Evolutionary conservation across 2,113 vertebrate species (phyloP), one percentile per base, ranked within the genome.

Genomic region (Cricetomys ansorgei): DNA sequence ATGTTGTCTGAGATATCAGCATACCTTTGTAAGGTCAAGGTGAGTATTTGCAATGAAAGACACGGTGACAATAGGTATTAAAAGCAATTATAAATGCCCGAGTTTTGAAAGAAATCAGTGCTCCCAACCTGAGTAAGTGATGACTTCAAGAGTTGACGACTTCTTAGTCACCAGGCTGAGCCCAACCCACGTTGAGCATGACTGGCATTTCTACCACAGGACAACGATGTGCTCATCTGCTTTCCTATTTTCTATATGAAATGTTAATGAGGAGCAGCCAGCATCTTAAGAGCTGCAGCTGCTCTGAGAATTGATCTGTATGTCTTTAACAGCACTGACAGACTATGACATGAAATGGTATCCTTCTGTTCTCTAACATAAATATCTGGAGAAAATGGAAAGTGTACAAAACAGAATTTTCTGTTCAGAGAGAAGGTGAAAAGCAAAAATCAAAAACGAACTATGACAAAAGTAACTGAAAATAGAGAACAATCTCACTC

Each of bases 61-160:
- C 31, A 23, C 43, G 13, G 23, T 67, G n/a, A 53, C 37, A 10
- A 69, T 6, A 45, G 0, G 0, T 57, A 81, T 96, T 97, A 57
- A 72, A 87, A 89, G 15, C 34, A 83, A 72, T 40, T 13, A 75
- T 87, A 94, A 92, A 88, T 84, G 37, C 29, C 45, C 72, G 12
- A 45, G 64, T 89, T 75, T n/a, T 62, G 34, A 91, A 96, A 34
- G 79, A 91, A 75, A 94, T 73, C 89, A 79, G 50, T 8, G 0
- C 70, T 79, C 11, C 95, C 94, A 95, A 73, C 57, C 88, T 73
- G 16, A 94, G 29, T 29, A 73, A 72, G 48, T 67, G 40, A 75
- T 87, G 45, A 73, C 29, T 83, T 43, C 79, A 64, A 40, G 76
- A 15, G 79, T 67, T 96, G 65, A 64, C 73, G 13, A 91, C 31